These are phyloP conservation scores for Megamerina dolium DNA, from an alignment of 2,888 invertebrate species.

Conservation along the genomic window DNA sequence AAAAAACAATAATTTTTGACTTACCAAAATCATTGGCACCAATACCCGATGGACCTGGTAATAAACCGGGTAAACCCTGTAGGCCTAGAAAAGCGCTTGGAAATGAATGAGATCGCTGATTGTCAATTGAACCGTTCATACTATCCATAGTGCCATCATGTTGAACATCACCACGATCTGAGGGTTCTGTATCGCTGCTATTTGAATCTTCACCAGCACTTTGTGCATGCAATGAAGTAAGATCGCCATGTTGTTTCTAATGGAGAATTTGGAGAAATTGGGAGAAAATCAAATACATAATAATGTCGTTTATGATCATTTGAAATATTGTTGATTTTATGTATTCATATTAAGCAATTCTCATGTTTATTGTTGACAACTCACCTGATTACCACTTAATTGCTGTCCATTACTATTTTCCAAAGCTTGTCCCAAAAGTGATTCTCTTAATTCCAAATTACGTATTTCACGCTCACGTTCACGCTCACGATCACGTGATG, in stretches of 20 bases:
- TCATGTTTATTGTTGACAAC: conserved; percentile 3
- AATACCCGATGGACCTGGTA: conserved; percentile 83
- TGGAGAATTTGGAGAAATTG: background rate
- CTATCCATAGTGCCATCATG: conserved; percentile 58
- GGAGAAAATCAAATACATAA: background rate
- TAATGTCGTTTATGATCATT: background rate
- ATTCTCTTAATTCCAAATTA: conserved; percentile 63
- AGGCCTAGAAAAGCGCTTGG: conserved; percentile 74
- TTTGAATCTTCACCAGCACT: conserved; percentile 78
- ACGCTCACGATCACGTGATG: conserved; percentile 52
- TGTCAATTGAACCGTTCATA: conserved; percentile 61
- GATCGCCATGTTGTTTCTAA: conserved; percentile 55
- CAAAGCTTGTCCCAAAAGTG: conserved; percentile 69
- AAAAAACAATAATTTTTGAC: conserved; percentile 49
- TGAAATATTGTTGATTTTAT: conserved; percentile 8
- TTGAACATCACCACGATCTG: conserved; percentile 59
- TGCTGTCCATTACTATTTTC: conserved; percentile 59
- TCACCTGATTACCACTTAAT: conserved; percentile 44
- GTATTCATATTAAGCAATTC: conserved; percentile 1
- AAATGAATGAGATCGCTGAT: conserved; percentile 66
- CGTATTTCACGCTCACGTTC: conserved; percentile 39
- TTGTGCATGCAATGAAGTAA: conserved; percentile 57
- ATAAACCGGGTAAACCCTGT: conserved; percentile 71
- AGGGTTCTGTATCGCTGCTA: conserved; percentile 76
- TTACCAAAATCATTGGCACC: conserved; percentile 77